Evolutionary conservation across 2,797 vertebrate species (phyloP).

Genomic region (Heterohyrax brucei): DNA sequence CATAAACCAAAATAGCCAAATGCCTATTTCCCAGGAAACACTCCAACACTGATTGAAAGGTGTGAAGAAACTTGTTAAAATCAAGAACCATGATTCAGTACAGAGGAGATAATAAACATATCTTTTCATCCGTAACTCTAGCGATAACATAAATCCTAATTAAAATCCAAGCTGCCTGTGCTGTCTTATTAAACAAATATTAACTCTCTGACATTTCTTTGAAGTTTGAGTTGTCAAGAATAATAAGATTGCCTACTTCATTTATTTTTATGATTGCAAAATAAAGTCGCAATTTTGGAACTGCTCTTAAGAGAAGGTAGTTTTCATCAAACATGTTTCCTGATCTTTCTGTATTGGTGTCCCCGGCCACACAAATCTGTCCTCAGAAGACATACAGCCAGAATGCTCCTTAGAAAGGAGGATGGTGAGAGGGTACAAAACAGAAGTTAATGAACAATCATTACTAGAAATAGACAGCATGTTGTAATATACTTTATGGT

Average conservation of each 20-base stretch:
- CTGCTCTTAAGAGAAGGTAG: not conserved
- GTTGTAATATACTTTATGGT: too few species aligned
- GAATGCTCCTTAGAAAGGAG: too few species aligned
- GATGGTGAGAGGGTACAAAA: too few species aligned
- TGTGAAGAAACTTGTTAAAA: not conserved
- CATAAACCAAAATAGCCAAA: not conserved
- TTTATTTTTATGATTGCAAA: not conserved
- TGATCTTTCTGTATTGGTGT: not conserved
- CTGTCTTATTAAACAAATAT: slow-evolving; percentile 8
- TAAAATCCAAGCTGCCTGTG: not conserved
- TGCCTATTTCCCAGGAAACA: not conserved
- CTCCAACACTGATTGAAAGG: not conserved
- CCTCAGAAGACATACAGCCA: too few species aligned
- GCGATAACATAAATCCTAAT: slow-evolving; percentile 16
- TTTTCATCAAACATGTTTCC: not conserved
- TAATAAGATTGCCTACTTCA: not conserved
- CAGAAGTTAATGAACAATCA: too few species aligned
- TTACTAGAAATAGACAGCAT: too few species aligned
- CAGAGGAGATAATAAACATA: not conserved
- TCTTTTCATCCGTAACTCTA: not conserved
- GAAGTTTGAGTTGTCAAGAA: not conserved
- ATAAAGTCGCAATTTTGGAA: not conserved
- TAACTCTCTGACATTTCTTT: not conserved
- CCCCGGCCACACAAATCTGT: not conserved
- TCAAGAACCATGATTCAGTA: not conserved